Conservation (phyloP, 2,113 vertebrate genomes). For the Phoenicopterus ruber region DNA sequence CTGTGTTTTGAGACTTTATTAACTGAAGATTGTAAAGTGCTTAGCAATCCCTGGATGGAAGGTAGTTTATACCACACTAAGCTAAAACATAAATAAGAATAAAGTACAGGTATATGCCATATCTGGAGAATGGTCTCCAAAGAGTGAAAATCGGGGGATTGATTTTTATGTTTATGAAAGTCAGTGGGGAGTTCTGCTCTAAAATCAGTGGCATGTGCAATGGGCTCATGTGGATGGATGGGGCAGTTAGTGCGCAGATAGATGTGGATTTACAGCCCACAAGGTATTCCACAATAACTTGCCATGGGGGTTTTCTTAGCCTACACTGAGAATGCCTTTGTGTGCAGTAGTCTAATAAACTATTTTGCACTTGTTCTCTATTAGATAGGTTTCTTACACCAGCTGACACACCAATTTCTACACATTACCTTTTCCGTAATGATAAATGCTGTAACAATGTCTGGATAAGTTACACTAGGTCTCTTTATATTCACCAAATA, state of each 20-base stretch:
- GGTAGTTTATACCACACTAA: background rate
- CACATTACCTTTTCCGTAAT: background rate
- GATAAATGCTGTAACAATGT: slow-evolving; percentile 1
- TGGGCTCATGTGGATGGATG: background rate
- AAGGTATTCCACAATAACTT: background rate
- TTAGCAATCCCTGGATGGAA: background rate
- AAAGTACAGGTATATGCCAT: background rate
- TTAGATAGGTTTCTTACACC: background rate
- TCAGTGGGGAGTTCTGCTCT: slow-evolving; percentile 7
- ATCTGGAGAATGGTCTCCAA: slow-evolving; percentile 13
- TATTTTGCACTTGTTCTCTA: background rate
- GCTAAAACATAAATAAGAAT: slow-evolving; percentile 41
- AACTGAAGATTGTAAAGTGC: background rate
- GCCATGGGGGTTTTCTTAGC: slow-evolving; percentile 7
- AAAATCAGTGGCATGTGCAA: slow-evolving; percentile 26
- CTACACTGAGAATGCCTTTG: slow-evolving; percentile 4
- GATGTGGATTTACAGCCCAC: slow-evolving; percentile 40
- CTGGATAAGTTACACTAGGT: background rate
- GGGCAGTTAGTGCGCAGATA: background rate
- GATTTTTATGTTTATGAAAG: slow-evolving; percentile 34
- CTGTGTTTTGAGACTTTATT: slow-evolving; percentile 22
- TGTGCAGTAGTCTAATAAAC: slow-evolving; percentile 18
- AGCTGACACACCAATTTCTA: slow-evolving; percentile 32
- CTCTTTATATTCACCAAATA: background rate
- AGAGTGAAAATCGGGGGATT: background rate